Evolutionary conservation across 2,797 vertebrate species (phyloP), one percentile per base, ranked within the genome.

Genomic region (Clarias platycephalus): DNA sequence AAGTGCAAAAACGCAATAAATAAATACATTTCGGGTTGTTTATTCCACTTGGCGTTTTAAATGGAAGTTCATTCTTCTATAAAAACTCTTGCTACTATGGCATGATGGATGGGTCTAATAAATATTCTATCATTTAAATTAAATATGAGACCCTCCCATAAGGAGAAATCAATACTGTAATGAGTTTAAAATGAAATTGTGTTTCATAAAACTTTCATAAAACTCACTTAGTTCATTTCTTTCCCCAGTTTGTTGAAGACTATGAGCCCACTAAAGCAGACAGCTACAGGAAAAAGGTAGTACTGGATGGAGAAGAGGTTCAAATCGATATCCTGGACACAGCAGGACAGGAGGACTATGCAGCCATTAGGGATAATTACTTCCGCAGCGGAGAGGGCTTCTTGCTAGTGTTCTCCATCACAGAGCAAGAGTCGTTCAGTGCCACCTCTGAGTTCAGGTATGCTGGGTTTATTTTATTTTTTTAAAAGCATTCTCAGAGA

Each of bases 271-370:
- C 98, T 34, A 99, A 99, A 91, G 98, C 98, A 0, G 98, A 99
- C 95, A 99, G 98, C 92, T 99, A 99, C 93, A 95, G 98, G 88
- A 99, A 99, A 94, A 99, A 99, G 90, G 98, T 99, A 86, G 98
- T 97, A 81, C 91, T 97, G 40, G 96, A 97, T 12, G 89, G 89
- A 63, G 87, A 88, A 24, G 89, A 90, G 74, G 87, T 87, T 34
- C 98, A 99, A 93, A 99, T 98, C 80, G 98, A 99, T 86, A 99
- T 99, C 89, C 94, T 99, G 94, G 98, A 99, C 93, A 99, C 98
- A 0, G 98, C 98, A 0, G 98, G 98, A 0, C 98, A 99, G 91
- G 98, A 99, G 92, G 98, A 99, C 92, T 99, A 99, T 20, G 98
- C 98, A 1, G 98, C 98, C 87, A 99, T 99, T 89, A 94, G 98